Evolutionary conservation across 2,888 invertebrate species (phyloP), one percentile per base, ranked within the genome.

Genomic region (Melieria crassipennis): DNA sequence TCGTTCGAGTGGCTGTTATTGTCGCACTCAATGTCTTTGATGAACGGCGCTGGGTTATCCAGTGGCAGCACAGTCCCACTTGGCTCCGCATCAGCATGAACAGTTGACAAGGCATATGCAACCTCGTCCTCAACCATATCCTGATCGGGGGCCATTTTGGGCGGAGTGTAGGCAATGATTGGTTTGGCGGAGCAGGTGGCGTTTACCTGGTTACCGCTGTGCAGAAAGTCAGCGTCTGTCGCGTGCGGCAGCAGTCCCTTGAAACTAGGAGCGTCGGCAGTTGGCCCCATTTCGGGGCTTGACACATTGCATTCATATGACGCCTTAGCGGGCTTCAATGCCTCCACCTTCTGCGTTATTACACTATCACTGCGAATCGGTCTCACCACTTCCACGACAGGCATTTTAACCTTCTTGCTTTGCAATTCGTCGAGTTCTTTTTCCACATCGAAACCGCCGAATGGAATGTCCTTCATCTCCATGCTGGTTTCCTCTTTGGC

Each of bases 391-490:
- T 50, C 13, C 4, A 16, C 42, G 7, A 45, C 60, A 13, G 13
- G 3, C 4, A 0, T 52, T 58, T 71, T 61, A 42, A 55, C 61
- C 70, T 64, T 72, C 60, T 74, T 74, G 3, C 68, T 73, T 66
- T 77, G 80, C 64, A 84, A 65, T 52, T 84, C 82, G 60, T 84
- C 84, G 46, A 84, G 67, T 64, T 84, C 84, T 70, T 84, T 84
- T 64, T 84, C 84, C 16, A 84, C 84, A 76, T 84, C 84, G 65
- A 84, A 84, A 58, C 80, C 79, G 48, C 73, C 81, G 9, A 84
- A 81, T n/a, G 75, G 75, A 3, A 69, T 13, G 1, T 56, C 55
- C 7, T 62, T 65, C 2, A 13, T 9, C 3, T 56, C 48, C 4
- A 5, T 47, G 11, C 11, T 63, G 30, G 13, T 3, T 60, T 47